Percentiles rank a stretch among this genome's conserved stretches.
phyloP scores from a whole-genome alignment of 1,140 invertebrate species.

The Hylaeus anthracinus region DNA sequence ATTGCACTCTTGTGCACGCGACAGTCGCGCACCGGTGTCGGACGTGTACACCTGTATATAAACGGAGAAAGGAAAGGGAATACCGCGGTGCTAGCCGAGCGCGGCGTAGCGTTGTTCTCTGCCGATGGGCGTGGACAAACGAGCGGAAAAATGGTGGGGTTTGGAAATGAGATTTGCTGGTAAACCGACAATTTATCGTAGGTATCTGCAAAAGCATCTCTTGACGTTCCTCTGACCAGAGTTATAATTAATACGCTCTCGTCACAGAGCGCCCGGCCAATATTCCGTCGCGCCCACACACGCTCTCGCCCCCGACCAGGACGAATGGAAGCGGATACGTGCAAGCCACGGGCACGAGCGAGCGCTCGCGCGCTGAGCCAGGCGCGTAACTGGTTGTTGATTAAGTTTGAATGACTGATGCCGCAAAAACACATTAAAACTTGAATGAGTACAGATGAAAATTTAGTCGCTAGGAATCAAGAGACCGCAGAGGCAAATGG shows the following conservation, averaged over 20 bases:
- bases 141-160: slow-evolving; percentile 75
- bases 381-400: slow-evolving; percentile 74
- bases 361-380: slow-evolving; percentile 41
- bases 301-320: slow-evolving; percentile 44
- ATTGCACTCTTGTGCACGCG: slow-evolving; percentile 56
- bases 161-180: slow-evolving; percentile 81
- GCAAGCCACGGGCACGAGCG: neutral
- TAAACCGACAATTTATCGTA: slow-evolving; percentile 81
- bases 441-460: slow-evolving; percentile 81
- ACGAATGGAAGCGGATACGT: slow-evolving; percentile 32
- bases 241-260: slow-evolving; percentile 81
- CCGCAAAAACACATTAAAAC: slow-evolving; percentile 82
- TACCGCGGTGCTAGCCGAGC: slow-evolving; percentile 43
- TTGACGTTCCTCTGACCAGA: slow-evolving; percentile 79
- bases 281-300: slow-evolving; percentile 72
- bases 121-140: slow-evolving; percentile 70
- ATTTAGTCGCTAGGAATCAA: slow-evolving; percentile 80
- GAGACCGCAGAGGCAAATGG: slow-evolving; percentile 79
- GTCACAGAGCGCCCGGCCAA: slow-evolving; percentile 76
- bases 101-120: slow-evolving; percentile 47
- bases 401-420: slow-evolving; percentile 81
- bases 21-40: slow-evolving; percentile 50
- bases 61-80: slow-evolving; percentile 53
- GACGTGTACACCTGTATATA: slow-evolving; percentile 35
- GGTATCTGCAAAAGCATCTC: slow-evolving; percentile 78